A percentile compares a stretch with the other conserved stretches of the same genome.
Evolutionary conservation across 2,113 vertebrate genomes (phyloP).

Genomic region (Globicephala melas): DNA sequence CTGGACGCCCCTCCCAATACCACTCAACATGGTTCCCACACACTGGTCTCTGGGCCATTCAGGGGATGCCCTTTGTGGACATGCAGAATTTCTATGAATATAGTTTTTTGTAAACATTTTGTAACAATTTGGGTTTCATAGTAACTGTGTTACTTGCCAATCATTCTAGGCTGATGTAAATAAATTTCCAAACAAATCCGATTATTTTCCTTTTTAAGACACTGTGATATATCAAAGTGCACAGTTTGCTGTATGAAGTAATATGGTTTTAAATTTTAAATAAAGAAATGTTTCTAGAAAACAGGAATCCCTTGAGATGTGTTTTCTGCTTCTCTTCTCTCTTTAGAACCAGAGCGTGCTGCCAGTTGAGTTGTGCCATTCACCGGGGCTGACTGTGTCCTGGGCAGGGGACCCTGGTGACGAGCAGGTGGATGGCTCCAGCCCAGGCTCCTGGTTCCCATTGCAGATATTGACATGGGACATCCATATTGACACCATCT

Average conservation of each 20-base stretch:
- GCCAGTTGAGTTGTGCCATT: rapidly evolving
- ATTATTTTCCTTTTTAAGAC: slow-evolving; percentile 98
- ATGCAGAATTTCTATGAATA: slow-evolving; percentile 99
- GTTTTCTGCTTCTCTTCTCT: slow-evolving; percentile 6
- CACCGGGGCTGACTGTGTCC: background rate
- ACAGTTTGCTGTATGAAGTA: slow-evolving; percentile 99
- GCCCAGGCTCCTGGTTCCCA: background rate
- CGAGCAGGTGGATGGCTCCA: background rate
- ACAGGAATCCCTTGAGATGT: background rate
- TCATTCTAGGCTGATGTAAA: slow-evolving; percentile 91
- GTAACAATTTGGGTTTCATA: slow-evolving; percentile 96
- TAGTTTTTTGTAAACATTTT: slow-evolving; percentile 99
- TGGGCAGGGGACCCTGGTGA: background rate
- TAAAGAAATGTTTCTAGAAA: slow-evolving; percentile 91
- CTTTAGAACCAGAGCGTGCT: background rate
- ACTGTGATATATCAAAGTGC: slow-evolving; percentile 99
- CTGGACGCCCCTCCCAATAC: slow-evolving; percentile 58
- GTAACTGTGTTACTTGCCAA: slow-evolving; percentile 96
- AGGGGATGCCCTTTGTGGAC: slow-evolving; percentile 95
- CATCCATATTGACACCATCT: background rate
- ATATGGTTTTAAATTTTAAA: slow-evolving; percentile 99
- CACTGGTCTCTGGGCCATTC: slow-evolving; percentile 82
- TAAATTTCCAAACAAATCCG: slow-evolving; percentile 87
- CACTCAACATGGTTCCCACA: slow-evolving; percentile 76
- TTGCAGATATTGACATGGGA: background rate